Evolutionary conservation across 1,140 invertebrate genomes (phyloP), one percentile per base, ranked within the genome.

Genomic region (Mya arenaria): DNA sequence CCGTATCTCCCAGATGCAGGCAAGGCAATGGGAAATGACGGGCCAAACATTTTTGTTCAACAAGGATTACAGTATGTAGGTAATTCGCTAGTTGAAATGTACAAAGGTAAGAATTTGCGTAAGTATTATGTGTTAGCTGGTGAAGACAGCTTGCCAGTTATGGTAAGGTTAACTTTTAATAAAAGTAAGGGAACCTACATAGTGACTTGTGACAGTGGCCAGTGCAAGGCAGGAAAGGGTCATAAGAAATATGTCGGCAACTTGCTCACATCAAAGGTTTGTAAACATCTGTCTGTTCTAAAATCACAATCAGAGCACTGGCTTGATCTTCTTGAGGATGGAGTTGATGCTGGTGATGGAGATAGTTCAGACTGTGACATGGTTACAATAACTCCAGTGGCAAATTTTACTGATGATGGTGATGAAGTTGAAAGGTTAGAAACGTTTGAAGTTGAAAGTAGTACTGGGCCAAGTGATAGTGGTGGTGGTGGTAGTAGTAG

Each of bases 111-210:
- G 28, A 36, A 48, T 17, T 63, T 56, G 36, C 56, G 56, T n/a
- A 81, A 71, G n/a, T 81, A 48, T 48, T 81, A 65, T 48, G 37
- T 81, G 15, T 55, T 55, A 5, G 17, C 44, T 56, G 37, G 41
- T 34, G 28, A 19, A 25, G 66, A 72, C 32, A 58, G 32, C 36
- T 17, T 63, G 1, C 39, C 66, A 69, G 58, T 68, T 4, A 71
- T 81, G 48, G 78, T 81, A 15, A 58, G 65, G 36, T 10, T 81
- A 25, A 44, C 65, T 32, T 72, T 62, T 19, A 81, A 71, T 52
- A n/a, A 28, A 23, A 17, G 15, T 23, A 13, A 30, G 23, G n/a
- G 36, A 10, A 69, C 34, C 13, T 71, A 71, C 32, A 62, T 72
- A 23, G 32, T 63, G 17, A 55, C 68, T 1, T 72, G 66, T 19